Conservation (phyloP, 2,888 invertebrate genomes). For the Hydropsyche betteni region DNA sequence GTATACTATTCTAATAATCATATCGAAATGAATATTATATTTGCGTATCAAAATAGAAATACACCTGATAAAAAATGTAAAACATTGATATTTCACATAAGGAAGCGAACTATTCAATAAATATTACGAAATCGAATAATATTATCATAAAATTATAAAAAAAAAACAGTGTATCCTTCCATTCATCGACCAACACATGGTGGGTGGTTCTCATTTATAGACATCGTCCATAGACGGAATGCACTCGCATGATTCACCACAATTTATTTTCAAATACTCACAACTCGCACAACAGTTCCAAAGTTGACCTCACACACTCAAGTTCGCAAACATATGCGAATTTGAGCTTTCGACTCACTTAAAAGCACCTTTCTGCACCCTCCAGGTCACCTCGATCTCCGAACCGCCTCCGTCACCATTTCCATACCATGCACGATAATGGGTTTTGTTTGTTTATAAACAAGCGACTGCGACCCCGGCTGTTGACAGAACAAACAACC, state of each 20-base stretch:
- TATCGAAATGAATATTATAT: no score
- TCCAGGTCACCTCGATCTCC: not conserved
- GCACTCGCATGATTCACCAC: conserved; percentile 3
- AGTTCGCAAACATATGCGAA: not conserved
- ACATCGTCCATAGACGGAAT: not conserved
- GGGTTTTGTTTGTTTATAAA: conserved; percentile 41
- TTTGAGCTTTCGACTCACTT: not conserved
- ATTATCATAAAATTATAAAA: no score
- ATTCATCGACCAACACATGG: no score
- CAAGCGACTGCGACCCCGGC: conserved; percentile 33
- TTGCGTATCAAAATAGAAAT: no score
- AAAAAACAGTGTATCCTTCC: no score
- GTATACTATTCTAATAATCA: no score
- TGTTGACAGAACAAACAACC: conserved; percentile 14
- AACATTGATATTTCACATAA: no score
- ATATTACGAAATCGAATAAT: no score
- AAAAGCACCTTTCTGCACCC: not conserved
- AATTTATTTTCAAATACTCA: not conserved
- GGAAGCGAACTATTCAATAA: no score
- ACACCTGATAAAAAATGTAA: no score
- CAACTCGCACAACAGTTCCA: not conserved
- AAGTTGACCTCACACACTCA: not conserved
- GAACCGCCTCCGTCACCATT: not conserved
- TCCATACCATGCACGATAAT: conserved; percentile 22
- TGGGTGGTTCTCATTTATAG: not conserved